Conservation (phyloP, 2,113 vertebrate genomes). For the Nerophis ophidion region DNA sequence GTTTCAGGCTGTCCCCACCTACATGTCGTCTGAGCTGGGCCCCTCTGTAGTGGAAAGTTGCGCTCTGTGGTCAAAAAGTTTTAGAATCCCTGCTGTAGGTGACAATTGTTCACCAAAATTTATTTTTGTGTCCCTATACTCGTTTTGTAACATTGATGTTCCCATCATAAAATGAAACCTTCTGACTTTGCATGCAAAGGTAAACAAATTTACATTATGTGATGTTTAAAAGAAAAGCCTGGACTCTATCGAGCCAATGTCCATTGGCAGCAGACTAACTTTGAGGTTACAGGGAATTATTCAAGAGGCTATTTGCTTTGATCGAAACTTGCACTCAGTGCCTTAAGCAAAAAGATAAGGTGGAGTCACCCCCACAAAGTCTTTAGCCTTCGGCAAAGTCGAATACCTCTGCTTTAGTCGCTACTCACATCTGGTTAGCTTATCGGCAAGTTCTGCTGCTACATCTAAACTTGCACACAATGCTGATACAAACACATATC, state of each 20-base stretch:
- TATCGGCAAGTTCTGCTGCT: conserved; percentile 22
- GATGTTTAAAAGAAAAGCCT: not conserved
- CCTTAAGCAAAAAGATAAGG: conserved; percentile 44
- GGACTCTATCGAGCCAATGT: not conserved
- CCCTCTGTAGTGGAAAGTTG: too few species aligned
- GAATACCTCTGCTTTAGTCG: conserved; percentile 21
- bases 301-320: conserved; percentile 20
- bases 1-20: too few species aligned
- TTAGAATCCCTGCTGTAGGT: too few species aligned
- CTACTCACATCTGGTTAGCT: conserved; percentile 22
- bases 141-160: not conserved
- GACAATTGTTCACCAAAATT: not conserved
- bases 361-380: conserved; percentile 19
- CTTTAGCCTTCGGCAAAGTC: conserved; percentile 25
- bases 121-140: not conserved
- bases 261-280: conserved; percentile 3
- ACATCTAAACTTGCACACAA: not conserved
- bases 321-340: conserved; percentile 30
- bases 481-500: conserved; percentile 4
- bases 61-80: too few species aligned
- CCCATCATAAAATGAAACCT: not conserved
- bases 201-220: not conserved
- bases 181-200: not conserved
- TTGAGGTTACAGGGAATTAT: conserved; percentile 18
- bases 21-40: too few species aligned